Conservation (phyloP, 2,888 invertebrate genomes). For the Idaea dimidiata region DNA sequence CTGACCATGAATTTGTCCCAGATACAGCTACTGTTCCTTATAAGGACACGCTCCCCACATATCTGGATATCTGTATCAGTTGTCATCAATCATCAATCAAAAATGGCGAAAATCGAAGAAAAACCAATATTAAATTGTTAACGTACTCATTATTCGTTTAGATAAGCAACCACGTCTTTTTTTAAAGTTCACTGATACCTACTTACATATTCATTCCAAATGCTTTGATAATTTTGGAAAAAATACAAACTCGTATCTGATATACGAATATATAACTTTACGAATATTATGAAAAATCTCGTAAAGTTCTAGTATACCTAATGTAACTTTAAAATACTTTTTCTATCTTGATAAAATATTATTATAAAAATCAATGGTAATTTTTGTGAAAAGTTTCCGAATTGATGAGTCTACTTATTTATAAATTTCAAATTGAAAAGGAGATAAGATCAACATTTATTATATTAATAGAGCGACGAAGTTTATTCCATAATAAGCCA, state of each 20-base stretch:
- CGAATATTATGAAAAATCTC: conserved; percentile 31
- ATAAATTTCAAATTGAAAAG: conserved; percentile 27
- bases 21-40: too few species aligned
- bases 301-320: conserved; percentile 36
- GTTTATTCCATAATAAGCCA: conserved; percentile 21
- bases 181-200: not conserved
- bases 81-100: too few species aligned
- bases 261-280: conserved; percentile 17
- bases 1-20: too few species aligned
- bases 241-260: too few species aligned
- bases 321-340: conserved; percentile 28
- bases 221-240: conserved; percentile 17
- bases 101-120: not conserved
- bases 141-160: not conserved
- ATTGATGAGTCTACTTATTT: conserved; percentile 33
- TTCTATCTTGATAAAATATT: conserved; percentile 31
- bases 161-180: not conserved
- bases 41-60: too few species aligned
- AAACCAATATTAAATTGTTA: not conserved
- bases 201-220: not conserved
- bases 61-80: too few species aligned
- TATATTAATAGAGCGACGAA: conserved; percentile 25
- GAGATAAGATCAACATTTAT: conserved; percentile 33
- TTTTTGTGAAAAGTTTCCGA: conserved; percentile 28
- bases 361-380: conserved; percentile 34